phyloP scores from a whole-genome alignment of 1,140 invertebrate genomes.

The Conus betulinus region DNA sequence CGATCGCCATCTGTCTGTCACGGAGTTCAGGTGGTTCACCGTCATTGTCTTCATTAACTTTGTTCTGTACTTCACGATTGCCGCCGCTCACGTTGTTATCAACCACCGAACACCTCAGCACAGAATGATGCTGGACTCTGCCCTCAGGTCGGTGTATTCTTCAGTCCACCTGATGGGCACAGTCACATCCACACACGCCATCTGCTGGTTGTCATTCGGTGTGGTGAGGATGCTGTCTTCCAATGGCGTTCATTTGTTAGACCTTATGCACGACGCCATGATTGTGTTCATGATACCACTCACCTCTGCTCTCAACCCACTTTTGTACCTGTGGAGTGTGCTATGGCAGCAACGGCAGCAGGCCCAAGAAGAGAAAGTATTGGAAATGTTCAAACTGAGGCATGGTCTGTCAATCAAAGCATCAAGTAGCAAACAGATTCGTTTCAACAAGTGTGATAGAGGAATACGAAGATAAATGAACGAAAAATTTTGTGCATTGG shows the following conservation, averaged over 20 bases:
- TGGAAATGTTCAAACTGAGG: background rate
- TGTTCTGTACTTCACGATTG: conserved; percentile 45
- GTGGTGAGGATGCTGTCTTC: conserved; percentile 41
- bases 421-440: no score
- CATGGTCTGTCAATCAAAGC: no score
- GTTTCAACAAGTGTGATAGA: no score
- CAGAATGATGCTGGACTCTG: conserved; percentile 7
- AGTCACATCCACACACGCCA: conserved; percentile 43
- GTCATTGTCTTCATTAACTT: conserved; percentile 55
- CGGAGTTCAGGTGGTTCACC: conserved; percentile 44
- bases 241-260: background rate
- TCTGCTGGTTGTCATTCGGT: conserved; percentile 55
- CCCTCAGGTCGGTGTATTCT: conserved; percentile 9
- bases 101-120: conserved; percentile 33
- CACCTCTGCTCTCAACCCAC: conserved; percentile 16
- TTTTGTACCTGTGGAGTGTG: background rate
- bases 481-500: no score
- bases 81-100: conserved; percentile 49
- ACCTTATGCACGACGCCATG: background rate
- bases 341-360: background rate
- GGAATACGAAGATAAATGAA: no score
- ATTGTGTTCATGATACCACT: background rate
- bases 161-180: conserved; percentile 42
- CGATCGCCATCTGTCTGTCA: conserved; percentile 29
- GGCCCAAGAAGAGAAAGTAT: background rate